These are phyloP conservation scores for Drosophila merina DNA, from an alignment of 2,888 invertebrate species.

Conservation along the genomic window DNA sequence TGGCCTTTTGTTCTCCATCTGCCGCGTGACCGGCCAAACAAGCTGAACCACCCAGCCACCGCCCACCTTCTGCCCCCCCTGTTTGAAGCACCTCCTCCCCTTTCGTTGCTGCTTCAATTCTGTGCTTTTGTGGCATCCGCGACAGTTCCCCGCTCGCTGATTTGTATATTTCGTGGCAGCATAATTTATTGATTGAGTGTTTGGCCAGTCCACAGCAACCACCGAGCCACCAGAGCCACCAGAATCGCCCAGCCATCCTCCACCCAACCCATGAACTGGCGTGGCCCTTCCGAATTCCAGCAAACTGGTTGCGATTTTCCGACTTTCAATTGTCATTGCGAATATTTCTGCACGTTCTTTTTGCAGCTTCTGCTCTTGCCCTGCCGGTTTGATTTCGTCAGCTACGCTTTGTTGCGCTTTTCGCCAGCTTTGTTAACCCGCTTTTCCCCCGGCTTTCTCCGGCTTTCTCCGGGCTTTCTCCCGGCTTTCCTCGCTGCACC, in stretches of 20 bases:
- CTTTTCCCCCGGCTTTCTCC: slow-evolving; percentile 2
- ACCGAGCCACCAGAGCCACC: slow-evolving; percentile 16
- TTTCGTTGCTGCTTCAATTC: neutral
- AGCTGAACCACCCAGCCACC: slow-evolving; percentile 40
- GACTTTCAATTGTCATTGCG: slow-evolving; percentile 60
- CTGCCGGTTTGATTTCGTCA: slow-evolving; percentile 72
- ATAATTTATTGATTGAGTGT: slow-evolving; percentile 81
- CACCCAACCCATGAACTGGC: neutral
- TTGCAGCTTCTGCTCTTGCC: slow-evolving; percentile 11
- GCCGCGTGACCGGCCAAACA: slow-evolving; percentile 74
- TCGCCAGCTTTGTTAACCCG: slow-evolving; percentile 54
- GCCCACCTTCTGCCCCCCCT: slow-evolving; percentile 14
- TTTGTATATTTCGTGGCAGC: slow-evolving; percentile 74
- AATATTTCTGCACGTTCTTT: slow-evolving; percentile 45
- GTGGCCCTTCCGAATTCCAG: slow-evolving; percentile 3
- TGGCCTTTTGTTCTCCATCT: slow-evolving; percentile 69
- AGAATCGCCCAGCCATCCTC: slow-evolving; percentile 6
- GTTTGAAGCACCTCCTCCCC: slow-evolving; percentile 5
- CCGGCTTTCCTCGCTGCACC: slow-evolving; percentile 18
- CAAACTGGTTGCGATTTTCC: slow-evolving; percentile 31
- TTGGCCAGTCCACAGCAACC: slow-evolving; percentile 57
- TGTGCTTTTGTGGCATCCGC: slow-evolving; percentile 35
- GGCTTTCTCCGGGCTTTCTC: slow-evolving; percentile 10
- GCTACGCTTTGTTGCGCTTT: slow-evolving; percentile 76
- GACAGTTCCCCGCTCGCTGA: slow-evolving; percentile 59